These are phyloP conservation scores for Atrichornis clamosus DNA, from an alignment of 2,113 vertebrate genomes.

Conservation along the genomic window DNA sequence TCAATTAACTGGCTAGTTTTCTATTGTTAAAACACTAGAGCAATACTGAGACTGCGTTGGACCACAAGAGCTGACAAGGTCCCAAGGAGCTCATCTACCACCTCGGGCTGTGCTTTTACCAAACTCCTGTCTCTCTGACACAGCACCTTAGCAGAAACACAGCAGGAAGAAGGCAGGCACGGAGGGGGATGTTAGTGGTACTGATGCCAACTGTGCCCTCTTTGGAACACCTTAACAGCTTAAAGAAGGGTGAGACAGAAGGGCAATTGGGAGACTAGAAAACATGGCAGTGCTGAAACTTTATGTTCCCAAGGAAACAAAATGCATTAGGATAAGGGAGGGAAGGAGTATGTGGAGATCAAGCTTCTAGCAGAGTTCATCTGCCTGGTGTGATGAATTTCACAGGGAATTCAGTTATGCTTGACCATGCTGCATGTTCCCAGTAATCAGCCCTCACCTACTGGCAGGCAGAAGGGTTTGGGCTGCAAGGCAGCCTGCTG, in stretches of 20 bases:
- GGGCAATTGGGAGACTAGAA: background rate
- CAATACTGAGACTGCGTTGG: background rate
- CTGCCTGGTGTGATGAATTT: background rate
- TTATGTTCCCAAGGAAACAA: background rate
- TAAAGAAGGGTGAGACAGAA: background rate
- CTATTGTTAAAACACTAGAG: background rate
- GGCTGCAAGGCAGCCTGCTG: slow-evolving; percentile 10
- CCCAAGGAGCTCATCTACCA: background rate
- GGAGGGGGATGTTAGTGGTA: background rate
- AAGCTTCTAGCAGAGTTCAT: background rate
- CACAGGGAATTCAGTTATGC: background rate
- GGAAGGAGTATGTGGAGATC: background rate
- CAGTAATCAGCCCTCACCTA: background rate
- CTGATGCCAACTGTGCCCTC: background rate
- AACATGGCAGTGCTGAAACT: background rate
- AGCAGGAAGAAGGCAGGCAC: background rate
- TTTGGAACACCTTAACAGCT: background rate
- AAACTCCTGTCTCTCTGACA: background rate
- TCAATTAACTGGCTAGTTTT: slow-evolving; percentile 26
- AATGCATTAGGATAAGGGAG: background rate
- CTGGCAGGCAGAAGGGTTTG: background rate
- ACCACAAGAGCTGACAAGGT: background rate
- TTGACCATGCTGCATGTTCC: background rate
- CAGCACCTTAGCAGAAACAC: background rate
- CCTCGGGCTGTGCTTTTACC: background rate